These are phyloP conservation scores for Oxycera nigricornis DNA, from an alignment of 2,888 invertebrate genomes.

Conservation along the genomic window DNA sequence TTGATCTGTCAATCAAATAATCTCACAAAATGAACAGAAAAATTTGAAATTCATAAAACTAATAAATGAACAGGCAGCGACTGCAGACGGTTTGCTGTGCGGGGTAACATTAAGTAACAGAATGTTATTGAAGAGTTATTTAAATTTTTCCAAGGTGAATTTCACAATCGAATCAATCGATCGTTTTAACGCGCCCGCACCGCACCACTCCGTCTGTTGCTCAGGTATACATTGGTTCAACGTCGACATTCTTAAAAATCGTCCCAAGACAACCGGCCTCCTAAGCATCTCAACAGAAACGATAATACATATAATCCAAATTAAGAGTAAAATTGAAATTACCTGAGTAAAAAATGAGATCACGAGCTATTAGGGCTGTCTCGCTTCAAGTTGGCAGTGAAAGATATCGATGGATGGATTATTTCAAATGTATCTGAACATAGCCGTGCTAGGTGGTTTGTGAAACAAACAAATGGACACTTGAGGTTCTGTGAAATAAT, in stretches of 20 bases:
- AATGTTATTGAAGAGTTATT: conserved; percentile 10
- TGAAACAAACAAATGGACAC: too few relatives aligned
- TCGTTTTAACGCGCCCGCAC: conserved; percentile 10
- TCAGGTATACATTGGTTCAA: background rate
- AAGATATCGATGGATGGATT: too few relatives aligned
- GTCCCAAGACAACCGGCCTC: background rate
- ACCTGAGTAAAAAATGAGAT: background rate
- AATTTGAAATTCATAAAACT: conserved; percentile 28
- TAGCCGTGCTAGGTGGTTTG: too few relatives aligned
- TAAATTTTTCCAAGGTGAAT: conserved; percentile 27
- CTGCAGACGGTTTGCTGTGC: background rate
- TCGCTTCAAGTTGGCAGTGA: background rate
- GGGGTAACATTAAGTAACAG: conserved; percentile 14
- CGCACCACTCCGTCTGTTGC: background rate
- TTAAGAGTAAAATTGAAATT: conserved; percentile 13
- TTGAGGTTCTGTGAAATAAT: too few relatives aligned
- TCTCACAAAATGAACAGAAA: conserved; percentile 14
- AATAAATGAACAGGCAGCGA: conserved; percentile 16
- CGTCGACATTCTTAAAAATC: conserved; percentile 9
- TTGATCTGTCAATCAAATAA: conserved; percentile 22
- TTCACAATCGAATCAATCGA: conserved; percentile 16
- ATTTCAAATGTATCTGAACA: too few relatives aligned
- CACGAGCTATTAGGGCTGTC: background rate
- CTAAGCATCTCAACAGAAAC: background rate
- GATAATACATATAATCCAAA: conserved; percentile 10